Conservation (phyloP, 1,140 invertebrate genomes). For the Neuroterus valhalla region DNA sequence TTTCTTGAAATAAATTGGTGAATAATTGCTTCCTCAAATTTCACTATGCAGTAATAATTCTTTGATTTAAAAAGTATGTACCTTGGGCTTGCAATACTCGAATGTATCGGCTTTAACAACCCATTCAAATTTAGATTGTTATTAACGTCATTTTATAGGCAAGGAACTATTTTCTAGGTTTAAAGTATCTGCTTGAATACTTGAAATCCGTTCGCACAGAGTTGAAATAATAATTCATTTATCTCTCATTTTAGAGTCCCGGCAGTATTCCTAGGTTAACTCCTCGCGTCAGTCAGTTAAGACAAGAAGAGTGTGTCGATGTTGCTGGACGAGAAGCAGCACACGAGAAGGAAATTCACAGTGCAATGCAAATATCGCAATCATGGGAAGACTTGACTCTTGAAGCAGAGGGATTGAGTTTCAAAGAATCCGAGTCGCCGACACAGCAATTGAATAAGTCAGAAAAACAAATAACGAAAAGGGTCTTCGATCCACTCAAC, state of each 20-base stretch:
- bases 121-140: too few species aligned
- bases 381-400: slow-evolving; percentile 92
- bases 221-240: slow-evolving; percentile 26
- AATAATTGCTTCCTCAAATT: background rate
- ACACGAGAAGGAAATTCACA: slow-evolving; percentile 91
- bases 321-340: slow-evolving; percentile 87
- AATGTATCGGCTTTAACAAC: too few species aligned
- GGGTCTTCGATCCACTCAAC: slow-evolving; percentile 69
- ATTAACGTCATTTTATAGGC: too few species aligned
- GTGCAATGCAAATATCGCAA: slow-evolving; percentile 92
- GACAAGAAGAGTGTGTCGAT: slow-evolving; percentile 91
- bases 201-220: slow-evolving; percentile 72
- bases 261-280: slow-evolving; percentile 81
- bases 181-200: slow-evolving; percentile 67
- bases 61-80: too few species aligned
- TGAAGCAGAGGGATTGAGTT: slow-evolving; percentile 77
- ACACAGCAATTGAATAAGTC: slow-evolving; percentile 66
- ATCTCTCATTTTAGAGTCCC: slow-evolving; percentile 63
- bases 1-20: slow-evolving; percentile 8
- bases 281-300: slow-evolving; percentile 88
- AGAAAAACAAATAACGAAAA: slow-evolving; percentile 66
- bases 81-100: too few species aligned
- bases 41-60: too few species aligned
- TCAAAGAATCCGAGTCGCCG: slow-evolving; percentile 71
- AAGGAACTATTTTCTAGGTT: too few species aligned